Conservation (phyloP, 2,888 invertebrate genomes). For the Drosophila mercatorum region DNA sequence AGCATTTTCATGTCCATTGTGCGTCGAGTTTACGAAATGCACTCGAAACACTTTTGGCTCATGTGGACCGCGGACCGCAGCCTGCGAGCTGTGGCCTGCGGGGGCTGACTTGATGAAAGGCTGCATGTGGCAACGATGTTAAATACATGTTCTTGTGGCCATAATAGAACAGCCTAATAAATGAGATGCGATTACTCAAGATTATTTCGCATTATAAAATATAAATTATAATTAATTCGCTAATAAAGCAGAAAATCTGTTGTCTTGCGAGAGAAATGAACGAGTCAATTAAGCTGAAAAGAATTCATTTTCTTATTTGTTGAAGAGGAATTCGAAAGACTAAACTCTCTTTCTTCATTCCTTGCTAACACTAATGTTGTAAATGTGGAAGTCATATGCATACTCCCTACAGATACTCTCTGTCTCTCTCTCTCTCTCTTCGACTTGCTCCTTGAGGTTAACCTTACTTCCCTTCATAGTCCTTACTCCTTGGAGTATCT, state of each 20-base stretch:
- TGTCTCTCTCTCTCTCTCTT: not conserved
- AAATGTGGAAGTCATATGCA: not conserved
- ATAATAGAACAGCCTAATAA: conserved; percentile 3
- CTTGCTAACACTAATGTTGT: not conserved
- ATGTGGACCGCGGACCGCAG: not conserved
- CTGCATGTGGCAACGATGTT: conserved; percentile 15
- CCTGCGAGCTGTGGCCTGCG: not conserved
- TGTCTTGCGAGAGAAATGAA: not conserved
- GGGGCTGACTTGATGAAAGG: conserved; percentile 7
- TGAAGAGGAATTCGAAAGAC: not conserved
- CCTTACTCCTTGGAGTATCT: too few species aligned
- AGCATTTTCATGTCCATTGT: conserved; percentile 62
- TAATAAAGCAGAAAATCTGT: not conserved
- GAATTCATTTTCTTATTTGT: not conserved
- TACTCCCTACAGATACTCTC: not conserved
- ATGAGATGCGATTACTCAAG: conserved; percentile 4
- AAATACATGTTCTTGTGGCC: conserved; percentile 3
- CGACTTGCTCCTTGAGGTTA: too few species aligned
- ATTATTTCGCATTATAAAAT: conserved; percentile 5
- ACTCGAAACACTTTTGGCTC: conserved; percentile 43
- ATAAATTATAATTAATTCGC: conserved; percentile 1
- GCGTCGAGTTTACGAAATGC: conserved; percentile 42
- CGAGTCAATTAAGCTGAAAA: not conserved
- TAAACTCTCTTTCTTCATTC: not conserved
- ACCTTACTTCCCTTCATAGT: too few species aligned